Percentiles rank a stretch among this genome's conserved stretches.
Conservation (phyloP, 2,888 invertebrate species). For the Gandaritis pyraliata region DNA sequence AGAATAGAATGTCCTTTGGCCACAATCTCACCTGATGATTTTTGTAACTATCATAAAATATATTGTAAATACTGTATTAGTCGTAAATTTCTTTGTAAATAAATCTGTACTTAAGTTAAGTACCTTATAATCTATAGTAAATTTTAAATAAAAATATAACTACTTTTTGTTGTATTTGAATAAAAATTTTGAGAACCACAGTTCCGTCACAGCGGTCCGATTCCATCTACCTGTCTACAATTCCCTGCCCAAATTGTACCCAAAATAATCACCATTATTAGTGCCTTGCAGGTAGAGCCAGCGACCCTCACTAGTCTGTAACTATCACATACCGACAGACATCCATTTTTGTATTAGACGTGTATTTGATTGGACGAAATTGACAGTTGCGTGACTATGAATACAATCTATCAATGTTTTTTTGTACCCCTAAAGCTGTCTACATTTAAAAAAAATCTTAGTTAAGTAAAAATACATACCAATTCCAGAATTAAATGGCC, state of each 20-base stretch:
- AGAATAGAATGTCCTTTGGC: too few species aligned
- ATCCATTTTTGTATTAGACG: constrained; percentile 25
- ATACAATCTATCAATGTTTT: neutral
- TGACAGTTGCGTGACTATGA: constrained; percentile 33
- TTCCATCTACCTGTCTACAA: constrained; percentile 63
- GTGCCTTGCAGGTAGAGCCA: constrained; percentile 38
- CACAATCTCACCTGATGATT: too few species aligned
- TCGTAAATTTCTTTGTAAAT: too few species aligned
- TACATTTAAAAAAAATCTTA: too few species aligned
- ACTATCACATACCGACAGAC: constrained; percentile 42
- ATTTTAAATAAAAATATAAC: too few species aligned
- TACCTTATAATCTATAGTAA: too few species aligned
- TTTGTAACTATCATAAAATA: too few species aligned
- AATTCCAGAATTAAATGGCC: neutral
- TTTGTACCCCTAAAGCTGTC: too few species aligned
- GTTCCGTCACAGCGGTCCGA: constrained; percentile 44
- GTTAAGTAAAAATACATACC: constrained; percentile 9
- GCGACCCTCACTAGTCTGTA: constrained; percentile 35
- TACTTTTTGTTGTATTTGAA: neutral
- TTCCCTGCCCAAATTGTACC: constrained; percentile 67
- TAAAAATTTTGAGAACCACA: constrained; percentile 56
- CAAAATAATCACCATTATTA: constrained; percentile 79
- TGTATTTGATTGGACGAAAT: constrained; percentile 40
- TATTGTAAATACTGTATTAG: too few species aligned
- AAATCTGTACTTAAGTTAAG: too few species aligned